Conservation (phyloP, 2,113 vertebrate genomes). For the Phoxinus phoxinus region DNA sequence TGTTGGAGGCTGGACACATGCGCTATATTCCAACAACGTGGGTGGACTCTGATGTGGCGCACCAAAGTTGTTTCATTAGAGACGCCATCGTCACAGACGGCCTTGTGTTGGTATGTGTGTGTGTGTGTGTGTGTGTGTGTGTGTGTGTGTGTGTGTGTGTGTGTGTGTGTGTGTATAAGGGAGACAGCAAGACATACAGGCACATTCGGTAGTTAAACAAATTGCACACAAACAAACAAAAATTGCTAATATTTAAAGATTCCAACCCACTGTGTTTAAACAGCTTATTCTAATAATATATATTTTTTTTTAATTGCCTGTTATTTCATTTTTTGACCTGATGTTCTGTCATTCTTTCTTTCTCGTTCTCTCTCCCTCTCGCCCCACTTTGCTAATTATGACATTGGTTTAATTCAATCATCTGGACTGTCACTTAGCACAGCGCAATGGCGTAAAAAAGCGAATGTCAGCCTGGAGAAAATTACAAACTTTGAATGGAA, state of each 20-base stretch:
- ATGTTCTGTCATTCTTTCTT: not conserved
- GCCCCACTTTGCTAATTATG: conserved; percentile 35
- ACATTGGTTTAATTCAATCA: conserved; percentile 51
- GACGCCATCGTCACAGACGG: conserved; percentile 45
- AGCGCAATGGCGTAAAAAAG: conserved; percentile 33
- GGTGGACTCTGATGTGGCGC: conserved; percentile 57
- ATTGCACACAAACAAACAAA: too few relatives aligned
- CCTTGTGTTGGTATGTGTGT: conserved; percentile 23
- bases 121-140: not conserved
- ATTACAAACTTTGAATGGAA: not conserved
- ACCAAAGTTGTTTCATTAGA: conserved; percentile 54
- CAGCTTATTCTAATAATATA: not conserved
- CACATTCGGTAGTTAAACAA: too few relatives aligned
- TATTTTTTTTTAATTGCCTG: not conserved
- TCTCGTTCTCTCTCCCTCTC: not conserved
- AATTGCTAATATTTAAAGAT: not conserved
- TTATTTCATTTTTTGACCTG: not conserved
- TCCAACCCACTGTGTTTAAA: not conserved
- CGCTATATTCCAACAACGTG: conserved; percentile 57
- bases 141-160: conserved; percentile 15
- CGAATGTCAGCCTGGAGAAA: conserved; percentile 41
- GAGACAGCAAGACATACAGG: conserved; percentile 2
- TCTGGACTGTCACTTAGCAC: conserved; percentile 49
- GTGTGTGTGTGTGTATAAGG: not conserved
- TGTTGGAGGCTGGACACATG: conserved; percentile 56